A percentile compares a stretch with the other conserved stretches of the same genome.
These are phyloP conservation scores for Chesias legatella DNA, from an alignment of 2,888 invertebrate genomes.

Conservation along the genomic window DNA sequence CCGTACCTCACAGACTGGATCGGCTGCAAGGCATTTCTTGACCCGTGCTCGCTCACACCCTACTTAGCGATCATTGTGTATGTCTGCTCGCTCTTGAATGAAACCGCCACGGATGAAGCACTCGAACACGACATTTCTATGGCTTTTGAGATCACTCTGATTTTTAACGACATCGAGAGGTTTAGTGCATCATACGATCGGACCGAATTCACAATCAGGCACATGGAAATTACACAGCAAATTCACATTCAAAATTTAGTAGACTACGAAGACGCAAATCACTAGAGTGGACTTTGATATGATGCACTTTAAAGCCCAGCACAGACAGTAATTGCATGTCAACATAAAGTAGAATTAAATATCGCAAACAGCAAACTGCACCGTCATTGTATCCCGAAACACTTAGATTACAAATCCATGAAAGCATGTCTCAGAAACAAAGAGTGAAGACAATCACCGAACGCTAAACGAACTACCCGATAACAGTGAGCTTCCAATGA, in stretches of 20 bases:
- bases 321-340: constrained; percentile 73
- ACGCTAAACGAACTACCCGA: constrained; percentile 54
- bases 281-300: constrained; percentile 57
- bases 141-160: constrained; percentile 73
- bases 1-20: constrained; percentile 79
- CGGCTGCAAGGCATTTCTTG: constrained; percentile 77
- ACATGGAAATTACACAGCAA: constrained; percentile 30
- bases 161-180: constrained; percentile 57
- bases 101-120: constrained; percentile 68
- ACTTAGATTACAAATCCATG: constrained; percentile 73
- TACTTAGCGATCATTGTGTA: constrained; percentile 78
- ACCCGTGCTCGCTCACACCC: constrained; percentile 76
- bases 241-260: constrained; percentile 30
- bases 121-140: constrained; percentile 71
- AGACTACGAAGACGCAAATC: constrained; percentile 28
- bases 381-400: constrained; percentile 65
- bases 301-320: constrained; percentile 75
- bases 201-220: constrained; percentile 38
- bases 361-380: constrained; percentile 72
- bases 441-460: constrained; percentile 54
- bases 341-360: constrained; percentile 67
- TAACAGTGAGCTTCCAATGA: constrained; percentile 66
- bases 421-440: constrained; percentile 79
- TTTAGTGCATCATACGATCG: constrained; percentile 76
- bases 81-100: constrained; percentile 77